Conservation (phyloP, 2,888 invertebrate genomes). For the Bellardia bayeri region DNA sequence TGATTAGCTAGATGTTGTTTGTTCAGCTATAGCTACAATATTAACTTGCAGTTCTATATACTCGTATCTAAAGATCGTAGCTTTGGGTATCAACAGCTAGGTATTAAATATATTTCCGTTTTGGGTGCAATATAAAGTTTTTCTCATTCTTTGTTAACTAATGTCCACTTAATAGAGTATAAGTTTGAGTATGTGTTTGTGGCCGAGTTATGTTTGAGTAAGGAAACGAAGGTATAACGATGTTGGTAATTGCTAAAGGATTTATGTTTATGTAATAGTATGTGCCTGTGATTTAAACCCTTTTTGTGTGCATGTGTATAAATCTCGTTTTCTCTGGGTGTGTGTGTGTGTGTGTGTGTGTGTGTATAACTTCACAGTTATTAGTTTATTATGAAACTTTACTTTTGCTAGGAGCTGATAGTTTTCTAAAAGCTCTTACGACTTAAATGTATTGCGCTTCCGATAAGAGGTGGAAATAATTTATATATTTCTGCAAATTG, state of each 20-base stretch:
- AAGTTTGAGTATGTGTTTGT: conserved; percentile 5
- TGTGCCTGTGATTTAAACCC: neutral
- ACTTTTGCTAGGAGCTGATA: conserved; percentile 9
- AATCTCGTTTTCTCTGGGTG: neutral
- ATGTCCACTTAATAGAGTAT: conserved; percentile 46
- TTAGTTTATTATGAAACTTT: conserved; percentile 24
- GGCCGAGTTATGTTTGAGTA: neutral
- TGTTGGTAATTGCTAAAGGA: conserved; percentile 11
- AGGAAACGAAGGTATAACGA: neutral
- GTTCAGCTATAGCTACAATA: conserved; percentile 1
- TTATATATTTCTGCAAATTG: conserved; percentile 34
- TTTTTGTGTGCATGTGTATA: neutral
- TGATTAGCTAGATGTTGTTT: conserved; percentile 31
- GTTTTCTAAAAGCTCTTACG: conserved; percentile 37
- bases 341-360: neutral
- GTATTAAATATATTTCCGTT: conserved; percentile 65
- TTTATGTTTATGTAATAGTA: neutral
- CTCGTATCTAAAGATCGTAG: neutral
- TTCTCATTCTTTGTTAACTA: neutral
- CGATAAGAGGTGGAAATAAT: conserved; percentile 30
- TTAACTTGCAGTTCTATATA: neutral
- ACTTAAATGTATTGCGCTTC: conserved; percentile 3
- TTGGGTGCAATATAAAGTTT: conserved; percentile 49
- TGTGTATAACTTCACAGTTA: neutral
- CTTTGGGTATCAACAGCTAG: conserved; percentile 18